These are phyloP conservation scores for Caenorhabditis plicata DNA, from an alignment of 2,888 invertebrate genomes.

Conservation along the genomic window DNA sequence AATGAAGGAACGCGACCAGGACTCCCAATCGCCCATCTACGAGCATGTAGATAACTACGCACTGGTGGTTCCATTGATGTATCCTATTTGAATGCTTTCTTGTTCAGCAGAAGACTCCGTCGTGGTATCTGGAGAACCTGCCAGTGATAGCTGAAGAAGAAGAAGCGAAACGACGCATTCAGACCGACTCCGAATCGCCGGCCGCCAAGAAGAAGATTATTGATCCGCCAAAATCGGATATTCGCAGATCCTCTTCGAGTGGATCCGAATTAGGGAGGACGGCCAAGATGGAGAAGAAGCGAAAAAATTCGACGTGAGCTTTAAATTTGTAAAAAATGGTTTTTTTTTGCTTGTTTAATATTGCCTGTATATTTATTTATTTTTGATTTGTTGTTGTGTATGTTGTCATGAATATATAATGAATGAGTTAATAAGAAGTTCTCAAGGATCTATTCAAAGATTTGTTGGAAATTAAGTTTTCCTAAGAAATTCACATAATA, in stretches of 20 bases:
- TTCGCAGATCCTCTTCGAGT: conserved; percentile 12
- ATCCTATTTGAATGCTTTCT: background rate
- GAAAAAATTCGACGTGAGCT: too few relatives aligned
- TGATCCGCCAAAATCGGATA: conserved; percentile 12
- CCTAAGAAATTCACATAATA: too few relatives aligned
- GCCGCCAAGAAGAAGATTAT: background rate
- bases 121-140: conserved; percentile 42
- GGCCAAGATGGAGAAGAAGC: too few relatives aligned
- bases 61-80: too few relatives aligned
- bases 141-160: conserved; percentile 52
- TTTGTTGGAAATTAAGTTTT: too few relatives aligned
- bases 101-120: conserved; percentile 7
- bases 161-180: conserved; percentile 11
- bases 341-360: too few relatives aligned
- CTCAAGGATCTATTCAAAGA: too few relatives aligned
- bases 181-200: conserved; percentile 18
- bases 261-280: conserved; percentile 18
- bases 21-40: conserved; percentile 1
- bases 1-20: conserved; percentile 19
- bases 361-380: too few relatives aligned
- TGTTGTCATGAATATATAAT: too few relatives aligned
- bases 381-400: too few relatives aligned
- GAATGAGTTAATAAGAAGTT: too few relatives aligned
- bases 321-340: too few relatives aligned
- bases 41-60: conserved; percentile 17